Percentiles rank a stretch among this genome's conserved stretches.
Conservation (phyloP, 2,113 vertebrate genomes). For the Naja naja region DNA sequence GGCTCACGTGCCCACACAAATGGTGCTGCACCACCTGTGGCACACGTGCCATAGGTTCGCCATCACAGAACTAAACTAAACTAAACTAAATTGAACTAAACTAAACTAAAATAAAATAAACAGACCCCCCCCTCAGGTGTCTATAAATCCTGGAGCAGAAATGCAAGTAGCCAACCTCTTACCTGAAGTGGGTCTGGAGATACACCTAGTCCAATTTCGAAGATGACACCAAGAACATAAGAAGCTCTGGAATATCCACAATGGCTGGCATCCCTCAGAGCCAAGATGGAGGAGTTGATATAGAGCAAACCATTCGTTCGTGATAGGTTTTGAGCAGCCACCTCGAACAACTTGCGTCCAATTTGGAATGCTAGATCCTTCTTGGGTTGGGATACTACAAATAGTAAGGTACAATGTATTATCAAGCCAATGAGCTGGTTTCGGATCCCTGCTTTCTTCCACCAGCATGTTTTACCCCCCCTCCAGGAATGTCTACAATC, state of each 20-base stretch:
- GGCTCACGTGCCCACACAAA: no score
- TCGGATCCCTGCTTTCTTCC: neutral
- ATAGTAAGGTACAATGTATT: conserved; percentile 50
- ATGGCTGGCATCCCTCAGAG: conserved; percentile 81
- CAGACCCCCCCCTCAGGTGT: no score
- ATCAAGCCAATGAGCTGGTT: conserved; percentile 38
- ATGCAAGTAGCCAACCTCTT: conserved; percentile 20
- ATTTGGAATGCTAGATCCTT: conserved; percentile 61
- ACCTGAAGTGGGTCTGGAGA: conserved; percentile 78
- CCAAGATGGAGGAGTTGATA: conserved; percentile 58
- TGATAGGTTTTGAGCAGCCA: conserved; percentile 67
- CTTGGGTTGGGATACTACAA: conserved; percentile 51
- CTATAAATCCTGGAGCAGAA: neutral
- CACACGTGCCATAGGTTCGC: no score
- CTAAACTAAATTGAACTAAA: no score
- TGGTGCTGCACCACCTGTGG: no score
- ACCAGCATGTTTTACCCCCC: neutral
- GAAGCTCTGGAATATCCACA: conserved; percentile 87
- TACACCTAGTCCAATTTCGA: conserved; percentile 78
- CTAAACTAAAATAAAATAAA: no score
- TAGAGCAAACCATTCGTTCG: conserved; percentile 44
- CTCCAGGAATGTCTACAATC: neutral
- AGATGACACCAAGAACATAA: conserved; percentile 81
- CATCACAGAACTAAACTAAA: no score
- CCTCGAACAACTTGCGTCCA: conserved; percentile 74